Evolutionary conservation across 2,888 invertebrate genomes (phyloP).

Genomic region (Apocheima hispidaria): DNA sequence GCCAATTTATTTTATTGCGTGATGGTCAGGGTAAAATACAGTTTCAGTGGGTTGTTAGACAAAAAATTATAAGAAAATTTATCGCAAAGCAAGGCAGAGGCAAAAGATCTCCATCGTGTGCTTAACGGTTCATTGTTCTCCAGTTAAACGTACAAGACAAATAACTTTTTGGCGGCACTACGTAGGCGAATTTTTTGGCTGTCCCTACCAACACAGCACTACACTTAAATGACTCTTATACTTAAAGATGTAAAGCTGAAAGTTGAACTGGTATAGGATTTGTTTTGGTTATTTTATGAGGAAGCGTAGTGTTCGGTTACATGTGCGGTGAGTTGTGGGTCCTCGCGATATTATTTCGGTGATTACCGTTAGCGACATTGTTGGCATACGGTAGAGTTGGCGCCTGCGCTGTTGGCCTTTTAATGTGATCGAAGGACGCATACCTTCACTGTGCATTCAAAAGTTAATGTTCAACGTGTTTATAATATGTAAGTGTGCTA

Average conservation of each 20-base stretch:
- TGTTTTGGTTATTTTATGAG: conserved; percentile 67
- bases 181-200: conserved; percentile 65
- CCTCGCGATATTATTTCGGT: conserved; percentile 62
- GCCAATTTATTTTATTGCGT: too few relatives aligned
- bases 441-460: conserved; percentile 2
- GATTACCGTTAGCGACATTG: conserved; percentile 63
- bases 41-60: too few relatives aligned
- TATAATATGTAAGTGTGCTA: neutral
- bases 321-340: conserved; percentile 61
- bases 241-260: conserved; percentile 10
- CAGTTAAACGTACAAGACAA: conserved; percentile 73
- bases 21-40: too few relatives aligned
- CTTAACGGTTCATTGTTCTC: conserved; percentile 78
- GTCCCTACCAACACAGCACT: conserved; percentile 32
- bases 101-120: conserved; percentile 55
- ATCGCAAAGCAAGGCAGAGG: neutral
- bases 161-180: conserved; percentile 70
- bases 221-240: conserved; percentile 1
- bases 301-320: conserved; percentile 75
- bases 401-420: conserved; percentile 33
- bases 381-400: conserved; percentile 44
- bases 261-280: conserved; percentile 42
- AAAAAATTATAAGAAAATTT: neutral
- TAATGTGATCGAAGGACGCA: conserved; percentile 35
- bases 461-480: neutral